phyloP scores from a whole-genome alignment of 2,888 invertebrate genomes.

The Scrobipalpa costella region DNA sequence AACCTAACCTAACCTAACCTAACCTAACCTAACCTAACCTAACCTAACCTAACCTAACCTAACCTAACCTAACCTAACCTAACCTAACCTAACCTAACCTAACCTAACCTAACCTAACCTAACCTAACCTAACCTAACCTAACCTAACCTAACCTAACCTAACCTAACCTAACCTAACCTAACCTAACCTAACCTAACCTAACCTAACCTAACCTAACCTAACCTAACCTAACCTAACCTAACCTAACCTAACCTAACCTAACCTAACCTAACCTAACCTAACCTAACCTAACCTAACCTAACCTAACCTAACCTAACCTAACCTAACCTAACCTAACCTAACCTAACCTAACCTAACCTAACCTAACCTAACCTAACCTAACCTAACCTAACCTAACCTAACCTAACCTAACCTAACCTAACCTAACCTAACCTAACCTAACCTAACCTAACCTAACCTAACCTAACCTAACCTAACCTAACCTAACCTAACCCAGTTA shows the following conservation, averaged over 20 bases:
- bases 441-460: conserved; percentile 32
- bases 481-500: conserved; percentile 26
- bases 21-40: background rate
- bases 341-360: conserved; percentile 22
- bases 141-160: conserved; percentile 33
- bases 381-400: conserved; percentile 29
- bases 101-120: conserved; percentile 34
- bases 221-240: conserved; percentile 31
- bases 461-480: conserved; percentile 29
- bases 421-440: conserved; percentile 34
- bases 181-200: conserved; percentile 32
- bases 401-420: conserved; percentile 32
- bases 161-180: conserved; percentile 33
- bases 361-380: conserved; percentile 24
- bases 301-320: conserved; percentile 28
- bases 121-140: conserved; percentile 34
- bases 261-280: conserved; percentile 33
- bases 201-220: conserved; percentile 32
- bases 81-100: conserved; percentile 34
- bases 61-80: conserved; percentile 32
- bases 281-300: conserved; percentile 24
- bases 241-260: conserved; percentile 32
- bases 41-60: conserved; percentile 28
- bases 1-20: conserved; percentile 21
- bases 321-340: conserved; percentile 22